These are phyloP conservation scores for Dasypogon diadema DNA, from an alignment of 2,888 invertebrate species.

Conservation along the genomic window DNA sequence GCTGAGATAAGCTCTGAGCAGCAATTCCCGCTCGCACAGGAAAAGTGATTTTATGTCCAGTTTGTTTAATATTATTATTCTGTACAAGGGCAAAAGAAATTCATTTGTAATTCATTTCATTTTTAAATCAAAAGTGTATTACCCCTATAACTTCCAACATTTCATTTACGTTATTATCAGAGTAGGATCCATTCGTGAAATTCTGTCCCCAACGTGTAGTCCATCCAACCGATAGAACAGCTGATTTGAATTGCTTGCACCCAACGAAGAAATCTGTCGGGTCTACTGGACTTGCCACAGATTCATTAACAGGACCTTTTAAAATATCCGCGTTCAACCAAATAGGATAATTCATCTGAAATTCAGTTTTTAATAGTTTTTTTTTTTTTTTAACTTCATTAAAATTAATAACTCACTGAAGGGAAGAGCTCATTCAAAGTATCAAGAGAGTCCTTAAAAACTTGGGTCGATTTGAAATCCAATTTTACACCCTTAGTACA, in stretches of 20 bases:
- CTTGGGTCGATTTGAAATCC: conserved; percentile 86
- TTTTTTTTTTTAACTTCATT: background rate
- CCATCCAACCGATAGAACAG: conserved; percentile 87
- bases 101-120: background rate
- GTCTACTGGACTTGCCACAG: conserved; percentile 73
- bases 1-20: conserved; percentile 74
- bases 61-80: conserved; percentile 62
- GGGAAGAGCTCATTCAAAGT: conserved; percentile 67
- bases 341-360: conserved; percentile 78
- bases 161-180: conserved; percentile 73
- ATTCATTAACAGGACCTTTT: conserved; percentile 77
- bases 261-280: conserved; percentile 74
- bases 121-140: conserved; percentile 56
- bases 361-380: conserved; percentile 57
- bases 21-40: conserved; percentile 81
- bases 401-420: conserved; percentile 63
- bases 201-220: conserved; percentile 77
- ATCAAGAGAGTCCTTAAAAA: conserved; percentile 73
- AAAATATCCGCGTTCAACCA: conserved; percentile 91
- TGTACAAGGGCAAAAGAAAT: too few relatives aligned
- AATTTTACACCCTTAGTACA: conserved; percentile 83
- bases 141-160: conserved; percentile 76
- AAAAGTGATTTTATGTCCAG: conserved; percentile 82
- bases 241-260: conserved; percentile 73
- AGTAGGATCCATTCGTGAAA: conserved; percentile 73